phyloP scores from a whole-genome alignment of 1,140 invertebrate species.

The Drosophila insularis region DNA sequence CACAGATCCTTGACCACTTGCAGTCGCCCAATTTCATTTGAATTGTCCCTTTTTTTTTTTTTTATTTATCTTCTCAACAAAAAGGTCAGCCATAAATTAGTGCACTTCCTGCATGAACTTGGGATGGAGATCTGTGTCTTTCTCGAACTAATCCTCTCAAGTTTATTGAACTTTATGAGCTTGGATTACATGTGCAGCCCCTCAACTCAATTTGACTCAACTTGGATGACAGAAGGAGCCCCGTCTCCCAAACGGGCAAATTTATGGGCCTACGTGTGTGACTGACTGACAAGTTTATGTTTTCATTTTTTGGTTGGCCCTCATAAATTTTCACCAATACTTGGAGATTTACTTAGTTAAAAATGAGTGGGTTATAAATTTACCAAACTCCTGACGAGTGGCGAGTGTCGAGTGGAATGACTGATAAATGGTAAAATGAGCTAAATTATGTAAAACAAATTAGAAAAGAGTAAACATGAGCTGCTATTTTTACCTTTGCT shows the following conservation, averaged over 20 bases:
- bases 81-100: constrained; percentile 64
- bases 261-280: constrained; percentile 68
- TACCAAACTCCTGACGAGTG: constrained; percentile 22
- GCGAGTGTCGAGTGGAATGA: neutral
- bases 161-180: constrained; percentile 76
- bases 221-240: constrained; percentile 30
- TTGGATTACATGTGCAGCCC: constrained; percentile 44
- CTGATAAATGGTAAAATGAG: neutral
- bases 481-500: constrained; percentile 38
- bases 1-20: constrained; percentile 56
- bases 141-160: constrained; percentile 25
- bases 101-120: constrained; percentile 58
- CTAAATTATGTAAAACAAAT: neutral
- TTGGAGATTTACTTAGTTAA: constrained; percentile 45
- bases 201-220: neutral
- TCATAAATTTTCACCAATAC: constrained; percentile 54
- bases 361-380: constrained; percentile 59
- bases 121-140: neutral
- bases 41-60: constrained; percentile 49
- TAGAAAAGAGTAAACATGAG: neutral
- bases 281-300: constrained; percentile 74
- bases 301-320: constrained; percentile 54
- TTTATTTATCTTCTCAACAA: constrained; percentile 52
- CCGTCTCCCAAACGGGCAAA: constrained; percentile 17
- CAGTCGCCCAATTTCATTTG: constrained; percentile 73